phyloP scores from a whole-genome alignment of 2,113 vertebrate genomes.

The Phocoena sinus region DNA sequence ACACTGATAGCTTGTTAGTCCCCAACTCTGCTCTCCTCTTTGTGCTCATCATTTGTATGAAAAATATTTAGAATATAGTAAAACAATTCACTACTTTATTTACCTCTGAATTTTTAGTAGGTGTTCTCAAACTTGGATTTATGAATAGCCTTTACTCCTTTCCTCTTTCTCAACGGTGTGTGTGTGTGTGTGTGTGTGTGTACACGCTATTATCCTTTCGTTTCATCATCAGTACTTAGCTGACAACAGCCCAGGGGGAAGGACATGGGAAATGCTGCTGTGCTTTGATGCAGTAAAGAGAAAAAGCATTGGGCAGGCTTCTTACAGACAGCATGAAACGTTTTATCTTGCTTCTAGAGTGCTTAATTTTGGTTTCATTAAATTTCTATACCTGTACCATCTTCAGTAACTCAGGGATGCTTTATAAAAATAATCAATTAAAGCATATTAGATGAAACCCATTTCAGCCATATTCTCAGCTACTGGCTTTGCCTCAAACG shows the following conservation, averaged over 20 bases:
- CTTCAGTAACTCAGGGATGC: neutral
- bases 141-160: neutral
- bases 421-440: neutral
- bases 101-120: neutral
- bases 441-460: neutral
- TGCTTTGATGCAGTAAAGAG: neutral
- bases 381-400: neutral
- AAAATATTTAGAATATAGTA: neutral
- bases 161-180: neutral
- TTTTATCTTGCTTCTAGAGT: neutral
- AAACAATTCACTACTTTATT: neutral
- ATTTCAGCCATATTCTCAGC: neutral
- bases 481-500: conserved; percentile 10
- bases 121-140: neutral
- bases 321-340: neutral
- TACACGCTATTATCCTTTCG: neutral
- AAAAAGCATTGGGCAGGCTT: neutral
- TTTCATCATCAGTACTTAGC: neutral
- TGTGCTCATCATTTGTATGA: neutral
- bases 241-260: neutral
- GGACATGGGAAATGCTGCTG: neutral
- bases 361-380: neutral
- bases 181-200: too few species aligned
- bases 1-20: neutral
- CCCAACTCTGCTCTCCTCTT: neutral